These are phyloP conservation scores for Zoanthus sansibaricus DNA, from an alignment of 92 coral and sea anemone species.

Conservation along the genomic window DNA sequence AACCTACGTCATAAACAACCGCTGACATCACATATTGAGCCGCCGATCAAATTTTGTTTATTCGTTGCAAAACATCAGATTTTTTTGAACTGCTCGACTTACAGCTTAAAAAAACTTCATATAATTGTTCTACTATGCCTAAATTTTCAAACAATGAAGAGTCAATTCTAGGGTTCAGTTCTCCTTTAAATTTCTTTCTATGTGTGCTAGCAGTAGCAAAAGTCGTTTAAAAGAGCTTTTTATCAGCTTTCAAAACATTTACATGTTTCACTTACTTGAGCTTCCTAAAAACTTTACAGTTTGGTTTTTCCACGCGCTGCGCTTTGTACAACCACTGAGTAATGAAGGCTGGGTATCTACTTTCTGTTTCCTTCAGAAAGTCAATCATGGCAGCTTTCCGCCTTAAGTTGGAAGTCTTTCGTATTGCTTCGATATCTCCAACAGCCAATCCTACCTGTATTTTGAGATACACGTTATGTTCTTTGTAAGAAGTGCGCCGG, in stretches of 20 bases:
- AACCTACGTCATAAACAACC: too few relatives aligned
- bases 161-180: too few relatives aligned
- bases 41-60: too few relatives aligned
- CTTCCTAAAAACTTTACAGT: not conserved
- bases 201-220: too few relatives aligned
- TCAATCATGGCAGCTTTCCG: slow-evolving; percentile 28
- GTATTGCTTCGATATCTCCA: slow-evolving; percentile 37
- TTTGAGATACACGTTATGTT: not conserved
- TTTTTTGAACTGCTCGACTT: too few relatives aligned
- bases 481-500: not conserved
- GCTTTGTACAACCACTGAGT: slow-evolving; percentile 32
- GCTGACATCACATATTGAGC: too few relatives aligned
- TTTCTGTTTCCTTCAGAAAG: slow-evolving; percentile 35
- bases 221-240: not conserved
- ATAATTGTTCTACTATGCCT: too few relatives aligned
- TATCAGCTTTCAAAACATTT: not conserved
- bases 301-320: slow-evolving; percentile 24
- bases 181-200: too few relatives aligned
- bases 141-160: too few relatives aligned
- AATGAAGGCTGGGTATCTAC: slow-evolving; percentile 30
- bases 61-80: too few relatives aligned
- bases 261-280: slow-evolving; percentile 24
- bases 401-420: slow-evolving; percentile 28
- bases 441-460: slow-evolving; percentile 39
- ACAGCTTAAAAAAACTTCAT: too few relatives aligned